These are phyloP conservation scores for rat (Rattus norvegicus) DNA, from an alignment of 2,113 vertebrate species.

Conservation along the genomic window GRCr8 NC_086024.1:114615501-114616000, in stretches of 20 bases:
- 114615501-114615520: not conserved
- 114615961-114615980: not conserved
- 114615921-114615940: not conserved
- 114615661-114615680: conserved; percentile 5
- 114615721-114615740: not conserved
- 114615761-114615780: not conserved
- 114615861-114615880: not conserved
- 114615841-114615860: not conserved
- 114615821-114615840: not conserved
- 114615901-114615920: not conserved
- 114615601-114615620: not conserved
- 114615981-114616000: not conserved
- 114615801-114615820: not conserved
- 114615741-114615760: conserved; percentile 11
- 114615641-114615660: no score
- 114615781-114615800: not conserved
- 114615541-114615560: not conserved
- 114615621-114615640: not conserved
- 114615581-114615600: not conserved
- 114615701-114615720: not conserved
- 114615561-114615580: not conserved
- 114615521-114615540: not conserved
- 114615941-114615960: not conserved
- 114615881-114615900: not conserved
- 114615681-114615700: not conserved